Base-by-base conservation (phyloP, 2,888 invertebrate genomes). In the Scelioninae gen. 1 region DNA sequence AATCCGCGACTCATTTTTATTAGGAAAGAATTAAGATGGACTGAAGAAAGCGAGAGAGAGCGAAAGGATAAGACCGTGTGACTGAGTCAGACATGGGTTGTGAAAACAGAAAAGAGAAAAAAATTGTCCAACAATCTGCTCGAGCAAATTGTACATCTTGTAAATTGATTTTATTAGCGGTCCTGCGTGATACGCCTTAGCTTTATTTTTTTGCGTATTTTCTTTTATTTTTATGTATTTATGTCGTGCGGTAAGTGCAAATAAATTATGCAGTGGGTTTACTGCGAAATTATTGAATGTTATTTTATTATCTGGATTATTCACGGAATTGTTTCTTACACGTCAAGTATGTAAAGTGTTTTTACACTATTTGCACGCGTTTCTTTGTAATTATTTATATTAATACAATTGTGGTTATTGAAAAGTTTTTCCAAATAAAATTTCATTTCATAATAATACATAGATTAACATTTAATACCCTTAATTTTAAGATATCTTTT, bases 261-360 rank as follows among this genome's bases (percentile, higher is more conserved):
- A 91, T 91, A 91, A 92, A 91, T 87, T 86, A 88, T 85, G 86
- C 90, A 88, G 87, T 87, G 75, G 84, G 65, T 74, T 82, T 79
- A 81, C 87, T 88, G 88, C 85, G 74, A 88, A 89, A 88, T 76
- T 72, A 69, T 34, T 31, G 1, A 29, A 13, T 60, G 60, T 34
- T 29, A 13, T 29, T 63, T 45, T 13, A n/a, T 38, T 56, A n/a
- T n/a, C n/a, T n/a, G n/a, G n/a, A n/a, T n/a, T n/a, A n/a, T n/a
- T n/a, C n/a, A n/a, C n/a, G n/a, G n/a, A n/a, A n/a, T n/a, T n/a
- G n/a, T n/a, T n/a, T n/a, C n/a, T n/a, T n/a, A n/a, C n/a, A n/a
- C n/a, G n/a, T n/a, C n/a, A n/a, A n/a, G n/a, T n/a, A n/a, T n/a
- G n/a, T n/a, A n/a, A n/a, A n/a, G n/a, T n/a, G n/a, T n/a, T n/a